Evolutionary conservation across 2,113 vertebrate genomes (phyloP).

Genomic region (Ranitomeya imitator): DNA sequence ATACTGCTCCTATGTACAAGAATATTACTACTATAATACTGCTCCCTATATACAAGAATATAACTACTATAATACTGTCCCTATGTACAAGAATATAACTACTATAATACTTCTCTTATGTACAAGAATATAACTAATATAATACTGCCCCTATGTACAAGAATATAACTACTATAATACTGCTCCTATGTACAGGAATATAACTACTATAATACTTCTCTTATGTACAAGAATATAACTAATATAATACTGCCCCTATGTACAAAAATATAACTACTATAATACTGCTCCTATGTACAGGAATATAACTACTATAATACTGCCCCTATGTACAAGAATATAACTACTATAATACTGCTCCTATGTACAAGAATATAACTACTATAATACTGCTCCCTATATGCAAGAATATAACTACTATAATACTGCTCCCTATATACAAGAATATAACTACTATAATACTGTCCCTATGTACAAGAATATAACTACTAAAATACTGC

Average conservation of each 20-base stretch:
- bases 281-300: neutral
- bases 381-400: neutral
- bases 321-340: neutral
- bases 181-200: neutral
- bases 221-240: neutral
- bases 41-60: neutral
- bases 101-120: neutral
- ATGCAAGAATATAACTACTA: neutral
- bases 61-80: neutral
- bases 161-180: constrained; percentile 4
- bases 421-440: neutral
- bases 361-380: too few relatives aligned
- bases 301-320: constrained; percentile 10
- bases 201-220: neutral
- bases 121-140: neutral
- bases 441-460: neutral
- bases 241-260: neutral
- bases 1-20: neutral
- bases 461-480: neutral
- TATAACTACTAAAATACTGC: neutral
- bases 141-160: neutral
- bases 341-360: neutral
- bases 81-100: constrained; percentile 9
- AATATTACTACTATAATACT: neutral
- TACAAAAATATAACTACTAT: constrained; percentile 2